Percentiles rank a stretch among this genome's conserved stretches.
Evolutionary conservation across 2,888 invertebrate species (phyloP).

Genomic region (Cataglyphis albicans): DNA sequence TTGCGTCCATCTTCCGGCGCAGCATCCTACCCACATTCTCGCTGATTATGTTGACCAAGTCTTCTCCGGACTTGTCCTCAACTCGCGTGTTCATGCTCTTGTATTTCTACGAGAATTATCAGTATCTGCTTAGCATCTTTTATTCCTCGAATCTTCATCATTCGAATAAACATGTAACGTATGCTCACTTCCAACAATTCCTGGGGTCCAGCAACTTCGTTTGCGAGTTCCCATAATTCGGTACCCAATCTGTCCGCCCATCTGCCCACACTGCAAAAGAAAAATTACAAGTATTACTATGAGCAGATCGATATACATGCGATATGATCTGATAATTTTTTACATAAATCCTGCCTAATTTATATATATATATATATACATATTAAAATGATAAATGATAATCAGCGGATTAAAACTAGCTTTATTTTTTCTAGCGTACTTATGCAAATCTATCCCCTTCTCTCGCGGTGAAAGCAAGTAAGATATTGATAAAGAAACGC

Average conservation of each 20-base stretch:
- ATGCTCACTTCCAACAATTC: slow-evolving; percentile 91
- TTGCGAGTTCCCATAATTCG: slow-evolving; percentile 92
- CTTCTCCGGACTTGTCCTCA: slow-evolving; percentile 92
- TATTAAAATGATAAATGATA: not conserved
- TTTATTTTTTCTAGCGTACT: not conserved
- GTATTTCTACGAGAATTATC: slow-evolving; percentile 89
- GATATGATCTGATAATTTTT: not conserved
- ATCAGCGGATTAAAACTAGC: not conserved
- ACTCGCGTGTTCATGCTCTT: slow-evolving; percentile 92
- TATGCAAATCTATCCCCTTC: not conserved
- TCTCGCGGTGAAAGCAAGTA: not conserved
- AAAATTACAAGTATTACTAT: slow-evolving; percentile 18
- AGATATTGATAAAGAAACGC: not conserved
- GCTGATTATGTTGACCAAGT: slow-evolving; percentile 92
- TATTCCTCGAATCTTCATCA: not conserved
- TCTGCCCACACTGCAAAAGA: slow-evolving; percentile 89
- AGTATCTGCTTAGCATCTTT: not conserved
- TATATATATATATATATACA: not conserved
- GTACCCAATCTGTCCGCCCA: slow-evolving; percentile 94
- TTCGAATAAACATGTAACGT: not conserved
- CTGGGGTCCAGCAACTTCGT: slow-evolving; percentile 91
- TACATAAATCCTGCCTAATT: not conserved
- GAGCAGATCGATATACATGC: not conserved
- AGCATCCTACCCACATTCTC: slow-evolving; percentile 94
- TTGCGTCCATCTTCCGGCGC: slow-evolving; percentile 95